Percentiles rank a stretch among this genome's conserved stretches.
These are phyloP conservation scores for Drosophila paucipuncta DNA, from an alignment of 2,888 invertebrate genomes.

Conservation along the genomic window DNA sequence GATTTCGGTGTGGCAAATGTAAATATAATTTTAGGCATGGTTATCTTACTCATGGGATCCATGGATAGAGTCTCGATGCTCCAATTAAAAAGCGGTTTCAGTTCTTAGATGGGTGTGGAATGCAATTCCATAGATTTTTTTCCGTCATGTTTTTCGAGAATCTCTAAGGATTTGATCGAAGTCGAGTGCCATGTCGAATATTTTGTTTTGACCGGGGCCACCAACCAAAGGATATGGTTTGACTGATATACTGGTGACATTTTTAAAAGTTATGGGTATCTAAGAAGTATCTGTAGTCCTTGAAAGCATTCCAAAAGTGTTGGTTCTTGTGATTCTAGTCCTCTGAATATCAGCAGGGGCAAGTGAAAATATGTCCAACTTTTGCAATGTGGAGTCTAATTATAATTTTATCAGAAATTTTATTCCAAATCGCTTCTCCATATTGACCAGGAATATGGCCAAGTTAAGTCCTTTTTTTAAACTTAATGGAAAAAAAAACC, in stretches of 20 bases:
- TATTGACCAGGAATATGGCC: background rate
- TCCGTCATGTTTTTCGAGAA: background rate
- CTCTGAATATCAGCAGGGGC: background rate
- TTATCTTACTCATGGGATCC: background rate
- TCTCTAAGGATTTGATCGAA: background rate
- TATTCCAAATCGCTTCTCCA: background rate
- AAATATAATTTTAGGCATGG: constrained; percentile 33
- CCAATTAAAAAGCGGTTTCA: background rate
- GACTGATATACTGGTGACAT: background rate
- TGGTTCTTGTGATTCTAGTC: background rate
- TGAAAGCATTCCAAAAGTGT: background rate
- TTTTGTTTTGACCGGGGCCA: background rate
- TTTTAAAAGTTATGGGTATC: background rate
- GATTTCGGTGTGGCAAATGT: constrained; percentile 35
- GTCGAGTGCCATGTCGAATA: background rate
- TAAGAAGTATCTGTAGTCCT: background rate
- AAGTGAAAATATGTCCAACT: background rate
- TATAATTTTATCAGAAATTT: background rate
- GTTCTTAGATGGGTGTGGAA: background rate
- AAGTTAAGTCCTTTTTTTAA: background rate
- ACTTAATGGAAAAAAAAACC: background rate
- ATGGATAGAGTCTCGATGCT: background rate
- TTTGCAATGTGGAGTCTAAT: background rate
- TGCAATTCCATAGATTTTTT: background rate
- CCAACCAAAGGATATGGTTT: background rate